These are phyloP conservation scores for Gari tellinella DNA, from an alignment of 2,888 invertebrate species.

Conservation along the genomic window DNA sequence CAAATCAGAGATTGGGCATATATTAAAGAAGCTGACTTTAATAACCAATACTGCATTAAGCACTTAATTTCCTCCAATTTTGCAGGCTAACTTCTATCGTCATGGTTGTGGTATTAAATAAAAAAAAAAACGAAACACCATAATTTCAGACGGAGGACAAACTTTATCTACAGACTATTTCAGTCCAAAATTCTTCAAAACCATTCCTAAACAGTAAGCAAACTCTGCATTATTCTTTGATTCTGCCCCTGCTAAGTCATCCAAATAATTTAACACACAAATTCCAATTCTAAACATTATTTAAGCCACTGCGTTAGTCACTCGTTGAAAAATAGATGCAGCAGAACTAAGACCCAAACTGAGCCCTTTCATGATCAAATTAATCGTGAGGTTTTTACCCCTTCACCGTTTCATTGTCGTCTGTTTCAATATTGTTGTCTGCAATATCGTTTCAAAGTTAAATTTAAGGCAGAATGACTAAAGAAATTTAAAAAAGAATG, in stretches of 20 bases:
- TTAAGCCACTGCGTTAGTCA: constrained; percentile 7
- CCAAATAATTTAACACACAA: constrained; percentile 6
- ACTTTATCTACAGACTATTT: constrained; percentile 8
- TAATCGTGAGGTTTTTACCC: no score
- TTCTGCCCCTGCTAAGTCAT: constrained; percentile 7
- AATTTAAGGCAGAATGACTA: no score
- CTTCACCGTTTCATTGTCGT: no score
- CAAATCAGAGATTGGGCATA: constrained; percentile 1
- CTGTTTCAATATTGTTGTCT: no score
- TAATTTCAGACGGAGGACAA: constrained; percentile 2
- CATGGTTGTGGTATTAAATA: background rate
- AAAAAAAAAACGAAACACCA: background rate
- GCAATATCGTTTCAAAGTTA: no score
- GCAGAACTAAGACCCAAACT: constrained; percentile 5
- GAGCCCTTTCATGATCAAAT: no score
- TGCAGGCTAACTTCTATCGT: constrained; percentile 1
- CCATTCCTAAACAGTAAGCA: background rate
- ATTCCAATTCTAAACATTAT: constrained; percentile 9
- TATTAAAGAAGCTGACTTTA: constrained; percentile 1
- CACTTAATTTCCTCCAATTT: background rate
- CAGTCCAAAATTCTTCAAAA: background rate
- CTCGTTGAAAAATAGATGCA: background rate
- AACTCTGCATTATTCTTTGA: constrained; percentile 1
- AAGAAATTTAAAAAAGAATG: no score
- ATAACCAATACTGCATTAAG: background rate